These are phyloP conservation scores for Rostratula benghalensis DNA, from an alignment of 2,113 vertebrate species.

Conservation along the genomic window DNA sequence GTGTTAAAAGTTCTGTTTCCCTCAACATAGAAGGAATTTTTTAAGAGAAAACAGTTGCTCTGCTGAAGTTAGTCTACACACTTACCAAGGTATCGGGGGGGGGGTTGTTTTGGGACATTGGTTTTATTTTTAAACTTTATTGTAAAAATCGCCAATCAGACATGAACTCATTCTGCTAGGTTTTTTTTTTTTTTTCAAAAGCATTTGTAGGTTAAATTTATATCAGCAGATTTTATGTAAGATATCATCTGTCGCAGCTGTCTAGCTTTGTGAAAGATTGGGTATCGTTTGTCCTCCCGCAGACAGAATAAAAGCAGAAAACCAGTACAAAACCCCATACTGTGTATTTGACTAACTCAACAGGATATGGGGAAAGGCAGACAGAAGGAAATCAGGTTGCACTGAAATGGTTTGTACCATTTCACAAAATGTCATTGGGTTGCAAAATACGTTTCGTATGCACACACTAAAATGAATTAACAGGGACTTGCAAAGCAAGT, in stretches of 20 bases:
- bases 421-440: background rate
- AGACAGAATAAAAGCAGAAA: background rate
- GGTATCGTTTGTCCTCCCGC: background rate
- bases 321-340: background rate
- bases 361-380: background rate
- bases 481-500: background rate
- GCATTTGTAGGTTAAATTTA: background rate
- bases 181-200: background rate
- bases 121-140: background rate
- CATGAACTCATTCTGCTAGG: background rate
- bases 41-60: background rate
- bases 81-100: background rate
- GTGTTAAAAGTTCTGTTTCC: background rate
- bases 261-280: background rate
- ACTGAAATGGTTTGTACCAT: background rate
- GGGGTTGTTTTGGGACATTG: background rate
- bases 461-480: background rate
- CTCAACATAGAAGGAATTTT: background rate
- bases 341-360: background rate
- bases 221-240: background rate
- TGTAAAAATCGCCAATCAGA: background rate
- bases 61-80: background rate
- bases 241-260: constrained; percentile 1
- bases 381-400: background rate
- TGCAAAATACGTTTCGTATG: background rate